These are phyloP conservation scores for Diabrotica virgifera DNA, from an alignment of 1,140 invertebrate species.

Conservation along the genomic window DNA sequence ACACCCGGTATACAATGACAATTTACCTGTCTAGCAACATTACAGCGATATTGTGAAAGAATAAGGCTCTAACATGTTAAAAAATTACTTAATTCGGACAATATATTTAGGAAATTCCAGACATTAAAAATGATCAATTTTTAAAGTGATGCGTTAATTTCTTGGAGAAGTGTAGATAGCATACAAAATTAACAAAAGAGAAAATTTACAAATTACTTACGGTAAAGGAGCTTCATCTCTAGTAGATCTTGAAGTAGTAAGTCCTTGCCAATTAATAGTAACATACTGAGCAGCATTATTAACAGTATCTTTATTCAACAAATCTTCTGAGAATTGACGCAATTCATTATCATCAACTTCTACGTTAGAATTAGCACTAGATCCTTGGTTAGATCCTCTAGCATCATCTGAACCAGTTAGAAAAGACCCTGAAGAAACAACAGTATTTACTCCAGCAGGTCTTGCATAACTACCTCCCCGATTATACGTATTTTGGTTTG, in stretches of 20 bases:
- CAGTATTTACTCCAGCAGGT: neutral
- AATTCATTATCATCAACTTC: conserved; percentile 56
- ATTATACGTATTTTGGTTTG: neutral
- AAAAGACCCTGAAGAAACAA: conserved; percentile 23
- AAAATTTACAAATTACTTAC: conserved; percentile 52
- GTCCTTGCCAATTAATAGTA: conserved; percentile 68
- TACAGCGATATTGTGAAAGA: too few relatives aligned
- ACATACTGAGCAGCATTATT: conserved; percentile 68
- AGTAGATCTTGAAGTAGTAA: conserved; percentile 62
- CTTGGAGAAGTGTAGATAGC: too few relatives aligned
- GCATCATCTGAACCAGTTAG: neutral
- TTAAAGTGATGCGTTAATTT: too few relatives aligned
- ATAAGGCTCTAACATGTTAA: too few relatives aligned
- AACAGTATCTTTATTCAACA: conserved; percentile 63
- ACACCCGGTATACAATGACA: too few relatives aligned
- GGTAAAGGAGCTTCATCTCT: conserved; percentile 70
- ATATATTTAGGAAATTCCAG: too few relatives aligned
- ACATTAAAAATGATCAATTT: too few relatives aligned
- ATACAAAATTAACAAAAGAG: too few relatives aligned
- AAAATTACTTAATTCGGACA: too few relatives aligned
- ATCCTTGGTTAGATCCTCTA: conserved; percentile 8
- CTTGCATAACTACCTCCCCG: neutral
- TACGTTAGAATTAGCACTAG: neutral
- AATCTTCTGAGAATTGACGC: conserved; percentile 63
- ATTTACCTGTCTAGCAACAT: too few relatives aligned